Percentiles rank a stretch among this genome's conserved stretches.
Evolutionary conservation across 2,888 invertebrate species (phyloP).

Genomic region (Archips xylosteana): DNA sequence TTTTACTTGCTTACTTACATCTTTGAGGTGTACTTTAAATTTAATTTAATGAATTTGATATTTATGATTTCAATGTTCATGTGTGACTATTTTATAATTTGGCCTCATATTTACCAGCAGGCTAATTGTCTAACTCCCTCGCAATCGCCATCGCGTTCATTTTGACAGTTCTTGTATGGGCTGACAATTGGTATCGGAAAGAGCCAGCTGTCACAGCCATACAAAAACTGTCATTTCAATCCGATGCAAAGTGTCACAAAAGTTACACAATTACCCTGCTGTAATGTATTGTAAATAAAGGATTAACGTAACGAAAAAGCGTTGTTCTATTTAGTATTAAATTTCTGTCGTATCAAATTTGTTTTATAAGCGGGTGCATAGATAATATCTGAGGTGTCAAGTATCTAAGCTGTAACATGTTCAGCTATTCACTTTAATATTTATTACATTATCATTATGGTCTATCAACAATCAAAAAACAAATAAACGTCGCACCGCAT

Average conservation of each 20-base stretch:
- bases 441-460: conserved; percentile 10
- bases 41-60: neutral
- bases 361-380: neutral
- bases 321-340: neutral
- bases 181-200: too few species aligned
- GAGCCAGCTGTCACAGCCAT: too few species aligned
- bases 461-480: conserved; percentile 21
- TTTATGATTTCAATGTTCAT: neutral
- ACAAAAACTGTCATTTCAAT: too few species aligned
- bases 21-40: neutral
- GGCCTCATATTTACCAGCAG: neutral
- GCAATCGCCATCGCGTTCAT: too few species aligned
- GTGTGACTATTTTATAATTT: neutral
- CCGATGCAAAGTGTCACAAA: too few species aligned
- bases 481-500: conserved; percentile 31
- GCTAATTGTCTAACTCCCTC: too few species aligned
- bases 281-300: too few species aligned
- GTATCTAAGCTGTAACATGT: conserved; percentile 1
- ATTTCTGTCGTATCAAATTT: neutral
- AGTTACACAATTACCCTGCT: too few species aligned
- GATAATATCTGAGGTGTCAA: conserved; percentile 10
- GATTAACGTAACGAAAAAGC: too few species aligned
- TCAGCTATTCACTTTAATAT: conserved; percentile 2
- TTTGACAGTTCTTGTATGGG: too few species aligned
- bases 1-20: conserved; percentile 4